phyloP scores from a whole-genome alignment of 1,140 invertebrate genomes.

The Neotoxoptera formosana region DNA sequence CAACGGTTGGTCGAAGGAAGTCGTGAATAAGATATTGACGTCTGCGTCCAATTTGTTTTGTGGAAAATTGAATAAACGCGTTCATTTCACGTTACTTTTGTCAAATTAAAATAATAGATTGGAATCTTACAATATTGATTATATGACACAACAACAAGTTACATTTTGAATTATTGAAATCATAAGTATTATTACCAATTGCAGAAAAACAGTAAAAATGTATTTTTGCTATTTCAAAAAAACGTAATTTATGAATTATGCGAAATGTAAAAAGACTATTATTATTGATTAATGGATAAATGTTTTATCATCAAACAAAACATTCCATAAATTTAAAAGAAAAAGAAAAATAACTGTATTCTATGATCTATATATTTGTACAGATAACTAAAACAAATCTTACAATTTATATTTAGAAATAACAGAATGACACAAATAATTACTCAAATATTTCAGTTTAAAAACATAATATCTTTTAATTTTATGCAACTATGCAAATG shows the following conservation, averaged over 20 bases:
- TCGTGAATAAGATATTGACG: slow-evolving; percentile 23
- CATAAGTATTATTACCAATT: neutral
- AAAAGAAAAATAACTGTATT: neutral
- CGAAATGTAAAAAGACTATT: neutral
- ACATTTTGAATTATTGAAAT: neutral
- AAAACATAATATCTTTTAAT: neutral
- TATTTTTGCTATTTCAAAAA: neutral
- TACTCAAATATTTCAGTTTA: neutral
- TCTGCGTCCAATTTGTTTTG: slow-evolving; percentile 34
- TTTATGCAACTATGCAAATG: neutral
- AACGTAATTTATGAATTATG: neutral
- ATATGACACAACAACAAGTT: neutral
- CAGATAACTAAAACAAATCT: neutral
- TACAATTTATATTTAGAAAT: neutral
- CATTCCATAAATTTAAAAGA: neutral
- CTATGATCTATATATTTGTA: neutral
- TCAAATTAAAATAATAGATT: neutral
- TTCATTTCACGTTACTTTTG: neutral
- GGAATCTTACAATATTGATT: neutral
- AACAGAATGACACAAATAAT: neutral
- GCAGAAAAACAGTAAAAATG: neutral
- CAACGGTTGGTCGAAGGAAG: neutral
- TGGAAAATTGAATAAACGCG: neutral
- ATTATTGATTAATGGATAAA: neutral
- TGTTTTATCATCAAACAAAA: neutral